Base-by-base conservation (phyloP, 2,888 invertebrate genomes). In the Thymelicus lineola region DNA sequence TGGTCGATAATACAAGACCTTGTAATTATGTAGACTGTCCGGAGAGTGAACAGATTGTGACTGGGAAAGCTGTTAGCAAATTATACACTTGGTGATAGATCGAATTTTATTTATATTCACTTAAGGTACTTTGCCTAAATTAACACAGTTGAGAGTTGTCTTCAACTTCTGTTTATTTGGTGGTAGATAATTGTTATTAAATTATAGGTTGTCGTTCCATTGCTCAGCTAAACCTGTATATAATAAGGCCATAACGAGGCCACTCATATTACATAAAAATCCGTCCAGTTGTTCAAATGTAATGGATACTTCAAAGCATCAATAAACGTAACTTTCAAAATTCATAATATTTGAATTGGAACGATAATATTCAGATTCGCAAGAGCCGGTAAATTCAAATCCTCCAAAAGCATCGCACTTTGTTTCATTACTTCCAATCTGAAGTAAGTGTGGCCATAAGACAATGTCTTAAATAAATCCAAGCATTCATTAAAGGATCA, bases 401-500 rank as follows among this genome's bases (percentile, higher is more conserved):
- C 6, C n/a, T 36, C 1, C 57, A 57, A 57, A n/a, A 36, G 57
- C 57, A 57, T 57, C 57, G 57, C 57, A 35, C 35, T 36, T 36
- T 57, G 28, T 14, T n/a, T 35, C 36, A 57, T 35, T 53, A 20
- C 12, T 57, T 42, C 12, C 35, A 45, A 65, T 65, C n/a, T 35
- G 45, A 46, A 48, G 45, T 58, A 36, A 46, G 15, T 65, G 65
- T 15, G 28, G 57, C 28, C 20, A 57, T 55, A 35, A 55, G 42
- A 58, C 66, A 66, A 46, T 58, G 66, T 66, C 35, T 58, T 36
- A 38, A 59, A 62, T 36, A 59, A 64, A 70, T 66, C 63, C 45
- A 42, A 66, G 67, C 50, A 48, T 48, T 55, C 38, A 72, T 66
- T 66, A 55, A 60, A 17, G 42, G 66, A 60, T 69, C 71, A 60